These are phyloP conservation scores for Catocala sponsa DNA, from an alignment of 2,888 invertebrate genomes.

Conservation along the genomic window DNA sequence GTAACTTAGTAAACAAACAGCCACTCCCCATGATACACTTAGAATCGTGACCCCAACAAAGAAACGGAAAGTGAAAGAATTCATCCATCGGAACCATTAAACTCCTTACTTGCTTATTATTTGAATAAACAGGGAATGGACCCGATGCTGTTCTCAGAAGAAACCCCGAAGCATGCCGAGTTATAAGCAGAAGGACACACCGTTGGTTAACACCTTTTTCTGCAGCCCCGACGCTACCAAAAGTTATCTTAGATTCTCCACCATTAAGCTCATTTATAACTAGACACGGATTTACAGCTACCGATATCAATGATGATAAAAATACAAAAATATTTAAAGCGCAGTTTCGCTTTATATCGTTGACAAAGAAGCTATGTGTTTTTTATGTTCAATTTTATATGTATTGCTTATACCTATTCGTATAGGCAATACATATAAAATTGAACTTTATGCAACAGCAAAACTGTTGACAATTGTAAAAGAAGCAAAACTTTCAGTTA, in stretches of 20 bases:
- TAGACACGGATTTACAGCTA: slow-evolving; percentile 42
- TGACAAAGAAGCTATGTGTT: slow-evolving; percentile 56
- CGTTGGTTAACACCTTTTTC: slow-evolving; percentile 80
- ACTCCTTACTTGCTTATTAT: slow-evolving; percentile 73
- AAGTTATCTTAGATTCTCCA: slow-evolving; percentile 49
- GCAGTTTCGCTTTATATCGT: slow-evolving; percentile 60
- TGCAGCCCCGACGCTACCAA: slow-evolving; percentile 45
- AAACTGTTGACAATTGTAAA: slow-evolving; percentile 50
- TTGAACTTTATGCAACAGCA: slow-evolving; percentile 52
- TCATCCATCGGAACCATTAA: slow-evolving; percentile 72
- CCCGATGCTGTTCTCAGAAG: slow-evolving; percentile 75
- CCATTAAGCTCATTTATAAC: slow-evolving; percentile 54
- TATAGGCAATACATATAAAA: slow-evolving; percentile 46
- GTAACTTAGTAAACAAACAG: slow-evolving; percentile 34
- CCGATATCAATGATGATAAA: slow-evolving; percentile 69
- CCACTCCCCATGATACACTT: slow-evolving; percentile 55
- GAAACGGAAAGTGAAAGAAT: slow-evolving; percentile 80
- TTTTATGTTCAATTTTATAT: slow-evolving; percentile 56
- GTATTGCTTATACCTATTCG: slow-evolving; percentile 23
- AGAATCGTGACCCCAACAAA: slow-evolving; percentile 65
- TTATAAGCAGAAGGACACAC: slow-evolving; percentile 74
- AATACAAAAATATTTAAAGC: slow-evolving; percentile 53
- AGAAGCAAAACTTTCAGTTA: slow-evolving; percentile 50
- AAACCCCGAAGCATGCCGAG: slow-evolving; percentile 68
- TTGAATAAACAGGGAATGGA: slow-evolving; percentile 75